Percentiles rank a stretch among this genome's conserved stretches.
phyloP scores from a whole-genome alignment of 2,888 invertebrate species.

The Thereva unica region DNA sequence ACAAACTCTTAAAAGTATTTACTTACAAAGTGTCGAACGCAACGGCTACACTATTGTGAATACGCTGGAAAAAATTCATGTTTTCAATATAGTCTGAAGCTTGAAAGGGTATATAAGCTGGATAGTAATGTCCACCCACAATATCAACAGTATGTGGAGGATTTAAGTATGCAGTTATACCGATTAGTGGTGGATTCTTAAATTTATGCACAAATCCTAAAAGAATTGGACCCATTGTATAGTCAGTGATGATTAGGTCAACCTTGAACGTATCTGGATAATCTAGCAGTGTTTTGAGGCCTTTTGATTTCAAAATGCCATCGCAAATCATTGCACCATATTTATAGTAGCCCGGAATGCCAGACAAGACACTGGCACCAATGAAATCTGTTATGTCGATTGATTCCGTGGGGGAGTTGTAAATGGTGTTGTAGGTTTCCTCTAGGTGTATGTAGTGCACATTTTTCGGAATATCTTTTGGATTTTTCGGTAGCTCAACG shows the following conservation, averaged over 20 bases:
- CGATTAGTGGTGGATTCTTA: slow-evolving; percentile 50
- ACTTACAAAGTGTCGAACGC: slow-evolving; percentile 44
- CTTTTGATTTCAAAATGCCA: slow-evolving; percentile 43
- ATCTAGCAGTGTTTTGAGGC: slow-evolving; percentile 45
- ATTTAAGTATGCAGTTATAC: slow-evolving; percentile 47
- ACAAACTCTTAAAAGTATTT: neutral
- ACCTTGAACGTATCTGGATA: slow-evolving; percentile 50
- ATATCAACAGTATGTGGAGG: slow-evolving; percentile 44
- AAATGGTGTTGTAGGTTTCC: slow-evolving; percentile 43
- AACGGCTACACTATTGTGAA: slow-evolving; percentile 43
- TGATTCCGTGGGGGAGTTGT: slow-evolving; percentile 17
- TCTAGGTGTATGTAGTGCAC: slow-evolving; percentile 49
- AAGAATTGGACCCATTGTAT: slow-evolving; percentile 48
- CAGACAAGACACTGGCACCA: slow-evolving; percentile 38
- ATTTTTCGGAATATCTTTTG: slow-evolving; percentile 43
- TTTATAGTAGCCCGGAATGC: slow-evolving; percentile 40
- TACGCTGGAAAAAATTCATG: slow-evolving; percentile 48
- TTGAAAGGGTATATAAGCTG: slow-evolving; percentile 47
- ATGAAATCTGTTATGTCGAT: slow-evolving; percentile 39
- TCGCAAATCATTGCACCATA: slow-evolving; percentile 37
- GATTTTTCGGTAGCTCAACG: slow-evolving; percentile 44
- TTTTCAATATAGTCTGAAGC: slow-evolving; percentile 41
- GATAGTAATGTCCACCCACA: slow-evolving; percentile 48
- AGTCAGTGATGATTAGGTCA: slow-evolving; percentile 53
- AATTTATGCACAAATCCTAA: slow-evolving; percentile 51